Conservation (phyloP, 2,888 invertebrate species). For the Rhagium mordax region DNA sequence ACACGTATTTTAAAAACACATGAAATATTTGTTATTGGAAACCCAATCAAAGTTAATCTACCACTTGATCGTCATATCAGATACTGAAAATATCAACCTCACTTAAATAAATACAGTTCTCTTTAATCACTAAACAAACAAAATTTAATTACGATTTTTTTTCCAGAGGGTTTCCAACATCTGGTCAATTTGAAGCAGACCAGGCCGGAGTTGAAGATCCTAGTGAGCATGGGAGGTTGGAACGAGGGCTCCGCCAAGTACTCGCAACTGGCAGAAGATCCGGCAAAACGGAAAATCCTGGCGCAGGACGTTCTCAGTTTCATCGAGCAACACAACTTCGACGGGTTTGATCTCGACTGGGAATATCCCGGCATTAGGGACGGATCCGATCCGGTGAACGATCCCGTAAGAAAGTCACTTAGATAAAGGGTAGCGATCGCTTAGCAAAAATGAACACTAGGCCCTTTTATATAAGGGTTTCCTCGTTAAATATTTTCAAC, state of each 20-base stretch:
- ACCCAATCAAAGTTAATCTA: too few relatives aligned
- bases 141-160: too few relatives aligned
- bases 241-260: slow-evolving; percentile 71
- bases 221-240: slow-evolving; percentile 80
- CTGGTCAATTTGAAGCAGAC: slow-evolving; percentile 67
- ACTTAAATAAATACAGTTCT: too few relatives aligned
- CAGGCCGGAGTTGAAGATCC: slow-evolving; percentile 73
- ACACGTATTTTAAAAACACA: too few relatives aligned
- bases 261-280: slow-evolving; percentile 69
- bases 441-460: too few relatives aligned
- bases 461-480: too few relatives aligned
- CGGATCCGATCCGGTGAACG: slow-evolving; percentile 44
- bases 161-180: slow-evolving; percentile 44
- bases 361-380: slow-evolving; percentile 80
- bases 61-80: too few relatives aligned
- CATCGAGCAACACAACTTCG: slow-evolving; percentile 75
- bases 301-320: slow-evolving; percentile 40
- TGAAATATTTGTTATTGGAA: too few relatives aligned
- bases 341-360: slow-evolving; percentile 89
- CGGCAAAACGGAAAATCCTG: slow-evolving; percentile 47
- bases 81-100: too few relatives aligned
- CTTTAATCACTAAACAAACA: too few relatives aligned
- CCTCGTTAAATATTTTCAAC: too few relatives aligned
- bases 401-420: slow-evolving; percentile 53
- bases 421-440: too few relatives aligned